Base-by-base conservation (phyloP, 2,888 invertebrate genomes). In the Ceraclea dissimilis region DNA sequence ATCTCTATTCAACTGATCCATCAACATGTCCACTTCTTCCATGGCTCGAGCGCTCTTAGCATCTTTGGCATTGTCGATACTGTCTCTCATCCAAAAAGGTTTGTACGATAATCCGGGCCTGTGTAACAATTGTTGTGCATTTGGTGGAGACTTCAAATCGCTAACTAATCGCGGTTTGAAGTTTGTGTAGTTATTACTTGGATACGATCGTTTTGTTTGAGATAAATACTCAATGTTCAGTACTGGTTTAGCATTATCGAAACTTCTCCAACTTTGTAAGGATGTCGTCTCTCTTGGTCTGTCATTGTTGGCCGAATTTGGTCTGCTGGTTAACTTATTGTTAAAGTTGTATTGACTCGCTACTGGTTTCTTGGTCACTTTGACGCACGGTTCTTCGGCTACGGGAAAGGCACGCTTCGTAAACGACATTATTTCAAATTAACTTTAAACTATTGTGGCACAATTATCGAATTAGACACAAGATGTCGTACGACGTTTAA, bases 41-140 rank as follows among this genome's bases (percentile, higher is more conserved):
- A 4, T 13, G 4, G 16, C 16, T n/a, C n/a, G n/a, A 13, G 16
- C 2, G 13, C 13, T 39, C 4, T 39, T 13, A 13, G 10, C 4
- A 39, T 39, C 39, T 39, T 13, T 13, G 4, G 13, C n/a, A 39
- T 39, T n/a, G 39, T 16, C 13, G 31, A 31, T 31, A n/a, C 13
- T 39, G 13, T 39, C 39, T 39, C 13, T 39, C 56, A 52, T 57
- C 60, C 60, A 60, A 21, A 58, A 60, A 13, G 47, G 57, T 20
- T 48, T 55, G 48, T 58, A 60, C 2, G 47, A 52, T n/a, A n/a
- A n/a, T 1, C 60, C 58, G 2, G 57, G 56, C 13, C 56, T 56
- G 6, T 51, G 49, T 39, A 56, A 34, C 26, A 26, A 26, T 26
- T 26, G 4, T 10, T 26, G 26, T 26, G 26, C 26, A 26, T 26